Percentiles rank a stretch among this genome's conserved stretches.
These are phyloP conservation scores for Malacoctenus gilli DNA, from an alignment of 2,797 vertebrate species.

Conservation along the genomic window DNA sequence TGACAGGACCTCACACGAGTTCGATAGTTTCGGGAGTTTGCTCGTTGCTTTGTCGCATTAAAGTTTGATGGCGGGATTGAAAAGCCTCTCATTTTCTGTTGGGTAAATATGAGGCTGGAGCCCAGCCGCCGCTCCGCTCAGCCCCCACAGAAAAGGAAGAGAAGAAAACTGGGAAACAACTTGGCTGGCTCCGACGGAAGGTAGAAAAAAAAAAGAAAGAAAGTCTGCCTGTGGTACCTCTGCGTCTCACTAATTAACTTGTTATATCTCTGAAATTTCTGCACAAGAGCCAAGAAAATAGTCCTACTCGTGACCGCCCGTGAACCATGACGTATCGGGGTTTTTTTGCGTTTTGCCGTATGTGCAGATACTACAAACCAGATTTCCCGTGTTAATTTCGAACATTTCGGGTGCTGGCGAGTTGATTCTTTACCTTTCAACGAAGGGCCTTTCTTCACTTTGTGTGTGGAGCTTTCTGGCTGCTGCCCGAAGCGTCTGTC, in stretches of 20 bases:
- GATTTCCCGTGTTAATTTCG: conserved; percentile 2
- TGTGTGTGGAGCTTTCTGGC: neutral
- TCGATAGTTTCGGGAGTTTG: neutral
- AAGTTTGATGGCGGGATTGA: neutral
- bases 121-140: neutral
- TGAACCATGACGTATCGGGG: conserved; percentile 1
- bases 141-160: neutral
- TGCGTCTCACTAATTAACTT: conserved; percentile 27
- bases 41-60: neutral
- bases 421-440: conserved; percentile 1
- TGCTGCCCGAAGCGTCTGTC: neutral
- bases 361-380: conserved; percentile 4
- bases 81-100: neutral
- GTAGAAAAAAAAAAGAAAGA: neutral
- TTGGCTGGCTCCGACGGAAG: conserved; percentile 4
- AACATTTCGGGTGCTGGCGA: neutral
- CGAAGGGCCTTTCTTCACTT: neutral
- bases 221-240: neutral
- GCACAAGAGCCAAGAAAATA: conserved; percentile 1
- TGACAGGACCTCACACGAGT: too few species aligned
- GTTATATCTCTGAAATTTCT: neutral
- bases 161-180: neutral
- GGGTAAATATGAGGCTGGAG: neutral
- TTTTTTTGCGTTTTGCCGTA: conserved; percentile 10
- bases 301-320: neutral